These are phyloP conservation scores for Phorcus lineatus DNA, from an alignment of 2,888 invertebrate species.

Conservation along the genomic window DNA sequence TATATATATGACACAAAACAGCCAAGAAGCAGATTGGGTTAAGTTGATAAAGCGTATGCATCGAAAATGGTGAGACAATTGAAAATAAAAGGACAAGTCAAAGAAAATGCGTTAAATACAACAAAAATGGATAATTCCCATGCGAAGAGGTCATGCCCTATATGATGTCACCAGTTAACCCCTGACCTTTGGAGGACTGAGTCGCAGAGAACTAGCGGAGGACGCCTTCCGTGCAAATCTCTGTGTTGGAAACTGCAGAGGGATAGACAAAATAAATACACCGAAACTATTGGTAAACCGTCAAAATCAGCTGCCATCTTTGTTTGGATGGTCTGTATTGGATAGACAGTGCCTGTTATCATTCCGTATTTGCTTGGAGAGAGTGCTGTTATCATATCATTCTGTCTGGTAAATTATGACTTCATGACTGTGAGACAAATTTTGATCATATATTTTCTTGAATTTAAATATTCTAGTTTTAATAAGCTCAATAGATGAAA, in stretches of 20 bases:
- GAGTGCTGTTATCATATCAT: too few species aligned
- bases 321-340: too few species aligned
- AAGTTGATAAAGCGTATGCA: neutral
- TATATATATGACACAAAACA: neutral
- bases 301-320: neutral
- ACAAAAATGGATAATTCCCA: neutral
- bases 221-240: slow-evolving; percentile 98
- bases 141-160: neutral
- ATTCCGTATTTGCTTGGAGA: too few species aligned
- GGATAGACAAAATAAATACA: slow-evolving; percentile 29
- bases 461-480: too few species aligned
- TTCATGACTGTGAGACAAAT: too few species aligned
- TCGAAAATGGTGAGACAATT: neutral
- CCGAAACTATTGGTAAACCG: neutral
- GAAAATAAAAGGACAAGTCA: neutral
- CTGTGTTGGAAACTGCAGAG: slow-evolving; percentile 94
- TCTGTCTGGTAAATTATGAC: too few species aligned
- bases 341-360: too few species aligned
- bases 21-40: neutral
- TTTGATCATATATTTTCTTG: too few species aligned
- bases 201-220: slow-evolving; percentile 91
- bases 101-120: neutral
- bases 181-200: slow-evolving; percentile 81
- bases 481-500: too few species aligned
- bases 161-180: slow-evolving; percentile 26